phyloP scores from a whole-genome alignment of 1,140 invertebrate genomes.

The Sitophilus oryzae region DNA sequence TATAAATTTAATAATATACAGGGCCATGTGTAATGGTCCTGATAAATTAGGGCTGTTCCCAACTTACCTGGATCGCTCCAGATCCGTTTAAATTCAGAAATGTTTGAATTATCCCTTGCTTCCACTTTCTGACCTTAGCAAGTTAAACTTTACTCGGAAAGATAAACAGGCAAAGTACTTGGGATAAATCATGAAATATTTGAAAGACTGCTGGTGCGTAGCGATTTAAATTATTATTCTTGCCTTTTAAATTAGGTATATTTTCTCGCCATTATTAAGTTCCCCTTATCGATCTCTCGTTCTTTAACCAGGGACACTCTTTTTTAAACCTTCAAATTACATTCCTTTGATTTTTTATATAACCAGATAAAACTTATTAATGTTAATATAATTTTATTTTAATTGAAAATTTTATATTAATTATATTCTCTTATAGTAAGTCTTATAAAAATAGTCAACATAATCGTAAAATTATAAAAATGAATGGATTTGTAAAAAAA shows the following conservation, averaged over 20 bases:
- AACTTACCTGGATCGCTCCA: slow-evolving; percentile 22
- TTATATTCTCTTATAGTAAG: too few species aligned
- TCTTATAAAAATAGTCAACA: too few species aligned
- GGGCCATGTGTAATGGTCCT: slow-evolving; percentile 26
- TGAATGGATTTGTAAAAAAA: too few species aligned
- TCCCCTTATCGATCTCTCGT: background rate
- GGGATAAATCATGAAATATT: slow-evolving; percentile 18
- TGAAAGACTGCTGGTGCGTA: slow-evolving; percentile 6
- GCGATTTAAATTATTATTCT: slow-evolving; percentile 8
- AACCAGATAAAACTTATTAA: too few species aligned
- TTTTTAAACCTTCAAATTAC: too few species aligned
- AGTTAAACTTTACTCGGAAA: slow-evolving; percentile 18
- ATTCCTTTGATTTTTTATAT: too few species aligned
- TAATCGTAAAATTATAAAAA: too few species aligned
- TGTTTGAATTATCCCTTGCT: slow-evolving; percentile 23
- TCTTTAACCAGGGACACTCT: background rate
- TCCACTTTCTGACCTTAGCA: slow-evolving; percentile 21
- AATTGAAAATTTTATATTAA: too few species aligned
- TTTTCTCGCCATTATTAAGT: background rate
- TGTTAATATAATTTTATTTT: too few species aligned
- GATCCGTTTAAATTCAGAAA: slow-evolving; percentile 21
- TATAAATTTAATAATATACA: slow-evolving; percentile 29
- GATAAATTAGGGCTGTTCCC: slow-evolving; percentile 26
- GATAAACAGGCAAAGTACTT: slow-evolving; percentile 20
- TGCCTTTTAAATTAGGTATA: background rate